A percentile compares a stretch with the other conserved stretches of the same genome.
phyloP scores from a whole-genome alignment of 1,140 invertebrate species.

The Magallana gigas region DNA sequence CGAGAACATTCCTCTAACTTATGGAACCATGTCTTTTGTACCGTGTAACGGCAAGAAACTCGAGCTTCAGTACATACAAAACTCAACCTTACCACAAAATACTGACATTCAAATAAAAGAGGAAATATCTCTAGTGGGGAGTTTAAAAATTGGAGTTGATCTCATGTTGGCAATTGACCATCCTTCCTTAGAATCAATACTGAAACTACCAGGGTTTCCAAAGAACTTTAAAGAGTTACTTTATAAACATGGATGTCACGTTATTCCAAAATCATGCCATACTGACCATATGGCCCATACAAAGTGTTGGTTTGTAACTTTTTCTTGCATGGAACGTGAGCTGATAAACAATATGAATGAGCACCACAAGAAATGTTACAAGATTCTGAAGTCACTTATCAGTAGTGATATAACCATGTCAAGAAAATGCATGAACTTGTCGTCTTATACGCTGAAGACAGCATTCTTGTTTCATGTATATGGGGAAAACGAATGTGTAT shows the following conservation, averaged over 20 bases:
- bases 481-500: not conserved
- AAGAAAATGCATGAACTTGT: not conserved
- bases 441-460: not conserved
- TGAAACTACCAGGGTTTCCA: not conserved
- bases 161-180: not conserved
- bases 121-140: not conserved
- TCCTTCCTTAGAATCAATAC: not conserved
- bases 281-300: not conserved
- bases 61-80: too few species aligned
- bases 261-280: constrained; percentile 25
- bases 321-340: not conserved
- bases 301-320: constrained; percentile 8
- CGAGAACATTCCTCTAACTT: too few species aligned
- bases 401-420: not conserved
- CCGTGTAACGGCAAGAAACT: too few species aligned
- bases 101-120: too few species aligned
- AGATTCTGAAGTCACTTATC: not conserved
- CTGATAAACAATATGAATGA: not conserved
- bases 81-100: too few species aligned
- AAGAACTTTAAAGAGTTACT: constrained; percentile 24
- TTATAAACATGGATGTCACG: not conserved
- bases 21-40: too few species aligned
- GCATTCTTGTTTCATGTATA: constrained; percentile 35
- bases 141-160: constrained; percentile 6
- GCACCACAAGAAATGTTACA: not conserved